A percentile compares a stretch with the other conserved stretches of the same genome.
Evolutionary conservation across 2,888 invertebrate genomes (phyloP).

Genomic region (Drosophila putrida): DNA sequence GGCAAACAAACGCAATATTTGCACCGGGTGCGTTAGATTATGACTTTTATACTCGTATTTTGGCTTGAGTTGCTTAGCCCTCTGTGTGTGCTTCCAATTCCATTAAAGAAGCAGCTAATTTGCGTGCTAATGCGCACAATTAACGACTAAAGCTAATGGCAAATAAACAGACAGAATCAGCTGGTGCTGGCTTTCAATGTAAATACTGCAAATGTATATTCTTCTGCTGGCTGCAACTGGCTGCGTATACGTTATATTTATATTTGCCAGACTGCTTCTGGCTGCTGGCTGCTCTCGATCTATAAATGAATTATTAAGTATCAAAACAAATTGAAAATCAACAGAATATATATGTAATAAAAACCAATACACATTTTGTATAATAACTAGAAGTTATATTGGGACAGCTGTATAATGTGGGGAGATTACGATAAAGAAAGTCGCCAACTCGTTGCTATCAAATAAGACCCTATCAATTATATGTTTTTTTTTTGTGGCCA

Average conservation of each 20-base stretch:
- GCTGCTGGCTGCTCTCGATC: constrained; percentile 27
- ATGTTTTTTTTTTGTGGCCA: constrained; percentile 41
- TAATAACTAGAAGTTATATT: constrained; percentile 42
- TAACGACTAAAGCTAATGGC: constrained; percentile 53
- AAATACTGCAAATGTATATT: constrained; percentile 39
- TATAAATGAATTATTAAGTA: constrained; percentile 72
- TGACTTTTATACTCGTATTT: constrained; percentile 25
- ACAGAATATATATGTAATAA: constrained; percentile 1
- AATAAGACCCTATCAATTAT: constrained; percentile 45
- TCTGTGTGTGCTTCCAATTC: constrained; percentile 19
- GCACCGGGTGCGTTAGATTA: constrained; percentile 60
- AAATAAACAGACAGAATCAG: constrained; percentile 60
- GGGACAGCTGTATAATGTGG: constrained; percentile 21
- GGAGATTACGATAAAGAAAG: constrained; percentile 31
- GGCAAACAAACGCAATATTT: constrained; percentile 80
- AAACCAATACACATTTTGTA: neutral
- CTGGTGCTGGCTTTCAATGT: constrained; percentile 26
- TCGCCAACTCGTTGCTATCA: constrained; percentile 28
- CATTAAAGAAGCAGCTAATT: constrained; percentile 61
- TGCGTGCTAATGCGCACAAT: constrained; percentile 74
- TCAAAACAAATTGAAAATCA: constrained; percentile 65
- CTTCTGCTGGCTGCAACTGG: constrained; percentile 37
- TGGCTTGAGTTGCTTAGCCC: neutral
- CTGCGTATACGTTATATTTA: constrained; percentile 55
- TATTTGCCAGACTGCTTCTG: constrained; percentile 26